phyloP scores from a whole-genome alignment of 53 echinoderm and acorn worm genomes.

The Glandiceps talaboti region DNA sequence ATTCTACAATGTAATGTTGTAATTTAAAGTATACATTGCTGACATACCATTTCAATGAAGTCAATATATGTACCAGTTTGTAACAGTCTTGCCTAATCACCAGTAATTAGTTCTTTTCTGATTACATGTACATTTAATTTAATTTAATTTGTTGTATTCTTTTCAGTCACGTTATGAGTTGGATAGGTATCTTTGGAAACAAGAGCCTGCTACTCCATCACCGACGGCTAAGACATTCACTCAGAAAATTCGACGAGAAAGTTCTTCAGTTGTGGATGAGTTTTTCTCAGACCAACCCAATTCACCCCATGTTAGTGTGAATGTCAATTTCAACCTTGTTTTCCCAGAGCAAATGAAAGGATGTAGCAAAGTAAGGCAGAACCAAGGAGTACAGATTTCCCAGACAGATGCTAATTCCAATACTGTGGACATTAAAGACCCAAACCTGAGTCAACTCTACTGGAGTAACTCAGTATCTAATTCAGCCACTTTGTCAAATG shows the following conservation, averaged over 20 bases:
- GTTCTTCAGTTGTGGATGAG: conserved; percentile 32
- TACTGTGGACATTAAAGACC: conserved; percentile 9
- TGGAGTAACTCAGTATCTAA: conserved; percentile 3
- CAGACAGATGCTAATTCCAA: neutral
- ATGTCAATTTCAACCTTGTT: conserved; percentile 34
- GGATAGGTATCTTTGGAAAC: conserved; percentile 31
- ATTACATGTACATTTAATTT: neutral
- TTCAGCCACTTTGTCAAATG: neutral
- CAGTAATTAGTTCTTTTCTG: no score
- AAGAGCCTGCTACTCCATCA: conserved; percentile 23
- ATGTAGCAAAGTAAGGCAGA: neutral
- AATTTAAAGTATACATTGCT: no score
- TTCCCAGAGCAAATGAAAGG: conserved; percentile 8
- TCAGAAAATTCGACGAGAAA: conserved; percentile 22
- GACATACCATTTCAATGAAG: no score
- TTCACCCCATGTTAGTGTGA: conserved; percentile 19
- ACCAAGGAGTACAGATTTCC: neutral
- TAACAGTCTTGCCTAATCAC: no score
- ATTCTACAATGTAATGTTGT: no score
- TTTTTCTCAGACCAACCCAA: conserved; percentile 19
- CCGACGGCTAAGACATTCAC: neutral
- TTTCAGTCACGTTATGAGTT: conserved; percentile 22
- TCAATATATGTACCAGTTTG: no score
- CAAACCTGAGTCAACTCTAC: conserved; percentile 9
- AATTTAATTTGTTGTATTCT: neutral